A percentile compares a stretch with the other conserved stretches of the same genome.
These are phyloP conservation scores for Magallana gigas DNA, from an alignment of 1,140 invertebrate genomes.

Conservation along the genomic window DNA sequence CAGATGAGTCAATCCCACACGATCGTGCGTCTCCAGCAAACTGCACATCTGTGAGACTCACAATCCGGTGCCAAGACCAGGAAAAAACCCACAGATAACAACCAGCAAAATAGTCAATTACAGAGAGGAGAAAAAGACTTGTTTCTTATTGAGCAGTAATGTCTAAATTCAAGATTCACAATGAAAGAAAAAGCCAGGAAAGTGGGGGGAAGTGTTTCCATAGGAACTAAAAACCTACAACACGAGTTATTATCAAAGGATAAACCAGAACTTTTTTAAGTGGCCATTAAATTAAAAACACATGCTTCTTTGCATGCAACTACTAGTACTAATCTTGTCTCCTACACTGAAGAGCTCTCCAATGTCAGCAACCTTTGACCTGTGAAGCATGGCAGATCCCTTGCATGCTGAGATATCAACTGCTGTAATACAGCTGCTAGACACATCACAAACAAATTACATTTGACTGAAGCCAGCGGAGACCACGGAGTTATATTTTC, in stretches of 20 bases:
- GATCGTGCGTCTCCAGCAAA: conserved; percentile 1
- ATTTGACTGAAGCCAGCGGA: conserved; percentile 19
- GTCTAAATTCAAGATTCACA: not conserved
- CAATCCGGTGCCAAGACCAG: conserved; percentile 11
- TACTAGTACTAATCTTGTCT: conserved; percentile 25
- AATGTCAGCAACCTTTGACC: conserved; percentile 17
- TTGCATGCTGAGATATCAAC: conserved; percentile 30
- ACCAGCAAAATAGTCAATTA: conserved; percentile 11
- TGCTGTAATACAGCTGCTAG: conserved; percentile 30
- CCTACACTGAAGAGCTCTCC: conserved; percentile 27
- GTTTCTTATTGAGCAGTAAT: not conserved
- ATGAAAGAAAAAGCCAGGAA: conserved; percentile 12
- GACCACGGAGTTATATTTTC: conserved; percentile 9
- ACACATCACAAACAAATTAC: conserved; percentile 38
- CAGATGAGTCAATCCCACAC: conserved; percentile 12
- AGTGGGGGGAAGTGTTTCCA: not conserved
- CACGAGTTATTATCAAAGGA: conserved; percentile 24
- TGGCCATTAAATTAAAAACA: conserved; percentile 31
- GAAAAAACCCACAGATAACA: conserved; percentile 11
- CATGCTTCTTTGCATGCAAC: conserved; percentile 16
- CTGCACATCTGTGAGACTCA: conserved; percentile 13
- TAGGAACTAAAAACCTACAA: not conserved
- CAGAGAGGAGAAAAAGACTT: not conserved
- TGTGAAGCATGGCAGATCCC: conserved; percentile 29
- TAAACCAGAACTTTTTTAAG: conserved; percentile 8